These are phyloP conservation scores for Barnardius zonarius DNA, from an alignment of 2,113 vertebrate species.

Conservation along the genomic window DNA sequence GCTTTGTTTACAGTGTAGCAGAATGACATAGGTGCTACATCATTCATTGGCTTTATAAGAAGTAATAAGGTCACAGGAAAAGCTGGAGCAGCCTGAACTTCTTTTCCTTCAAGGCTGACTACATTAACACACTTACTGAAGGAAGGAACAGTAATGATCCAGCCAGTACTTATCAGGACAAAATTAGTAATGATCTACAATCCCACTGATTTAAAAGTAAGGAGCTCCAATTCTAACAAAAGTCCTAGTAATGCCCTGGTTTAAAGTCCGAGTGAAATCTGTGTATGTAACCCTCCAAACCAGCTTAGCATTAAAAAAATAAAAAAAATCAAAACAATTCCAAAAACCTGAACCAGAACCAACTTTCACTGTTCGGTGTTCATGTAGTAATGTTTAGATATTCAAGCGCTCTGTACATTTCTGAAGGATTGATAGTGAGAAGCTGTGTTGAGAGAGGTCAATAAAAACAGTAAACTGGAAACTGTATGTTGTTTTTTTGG, in stretches of 20 bases:
- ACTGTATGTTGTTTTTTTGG: not conserved
- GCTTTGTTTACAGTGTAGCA: not conserved
- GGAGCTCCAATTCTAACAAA: slow-evolving; percentile 7
- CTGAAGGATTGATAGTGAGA: not conserved
- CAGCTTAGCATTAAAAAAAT: not conserved
- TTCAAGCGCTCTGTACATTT: not conserved
- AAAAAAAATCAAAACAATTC: not conserved
- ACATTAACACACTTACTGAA: not conserved
- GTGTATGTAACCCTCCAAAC: not conserved
- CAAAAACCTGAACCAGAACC: not conserved
- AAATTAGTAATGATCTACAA: slow-evolving; percentile 24
- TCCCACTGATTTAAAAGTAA: slow-evolving; percentile 20
- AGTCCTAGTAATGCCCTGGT: slow-evolving; percentile 24
- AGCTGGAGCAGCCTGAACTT: not conserved
- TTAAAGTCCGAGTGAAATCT: slow-evolving; percentile 24
- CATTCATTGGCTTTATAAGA: not conserved
- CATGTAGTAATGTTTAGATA: not conserved
- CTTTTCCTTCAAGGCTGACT: not conserved
- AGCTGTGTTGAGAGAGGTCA: not conserved
- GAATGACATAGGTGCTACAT: not conserved
- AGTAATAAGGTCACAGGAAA: not conserved
- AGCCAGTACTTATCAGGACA: slow-evolving; percentile 7
- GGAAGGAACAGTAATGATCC: not conserved
- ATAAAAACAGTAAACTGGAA: not conserved
- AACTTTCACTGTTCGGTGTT: not conserved